phyloP scores from a whole-genome alignment of 2,113 vertebrate genomes.

The Nyctibius bracteatus region DNA sequence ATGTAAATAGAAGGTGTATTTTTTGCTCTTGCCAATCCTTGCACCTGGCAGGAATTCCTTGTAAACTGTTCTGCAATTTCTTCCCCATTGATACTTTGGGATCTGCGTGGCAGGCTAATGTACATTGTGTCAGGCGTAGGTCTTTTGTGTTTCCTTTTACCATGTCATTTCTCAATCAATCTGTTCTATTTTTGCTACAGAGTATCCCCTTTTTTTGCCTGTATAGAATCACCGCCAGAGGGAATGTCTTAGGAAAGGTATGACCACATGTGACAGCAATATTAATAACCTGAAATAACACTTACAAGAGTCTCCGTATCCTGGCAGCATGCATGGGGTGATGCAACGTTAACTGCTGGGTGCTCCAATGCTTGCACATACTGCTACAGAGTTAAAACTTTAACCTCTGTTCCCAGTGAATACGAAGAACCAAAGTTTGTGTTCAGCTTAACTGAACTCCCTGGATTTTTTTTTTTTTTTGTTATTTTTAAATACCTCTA shows the following conservation, averaged over 20 bases:
- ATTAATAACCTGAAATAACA: not conserved
- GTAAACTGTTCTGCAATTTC: not conserved
- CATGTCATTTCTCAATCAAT: not conserved
- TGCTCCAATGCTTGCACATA: not conserved
- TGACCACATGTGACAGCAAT: not conserved
- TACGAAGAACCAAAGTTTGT: not conserved
- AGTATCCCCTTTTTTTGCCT: not conserved
- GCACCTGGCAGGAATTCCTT: not conserved
- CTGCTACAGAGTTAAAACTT: not conserved
- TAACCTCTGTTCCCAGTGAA: not conserved
- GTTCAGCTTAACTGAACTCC: not conserved
- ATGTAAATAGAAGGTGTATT: not conserved
- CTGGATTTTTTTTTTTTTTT: not conserved
- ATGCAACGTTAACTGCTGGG: not conserved
- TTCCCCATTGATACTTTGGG: not conserved
- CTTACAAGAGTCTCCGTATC: not conserved
- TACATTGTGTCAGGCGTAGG: not conserved
- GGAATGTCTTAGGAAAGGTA: not conserved
- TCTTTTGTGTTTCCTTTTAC: not conserved
- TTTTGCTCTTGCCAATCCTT: not conserved
- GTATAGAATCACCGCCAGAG: accelerated
- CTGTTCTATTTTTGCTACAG: not conserved
- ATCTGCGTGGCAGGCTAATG: not conserved
- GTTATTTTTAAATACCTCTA: not conserved
- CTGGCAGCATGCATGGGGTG: not conserved